Base-by-base conservation (phyloP, 2,797 vertebrate species). In the Kryptopterus vitreolus region DNA sequence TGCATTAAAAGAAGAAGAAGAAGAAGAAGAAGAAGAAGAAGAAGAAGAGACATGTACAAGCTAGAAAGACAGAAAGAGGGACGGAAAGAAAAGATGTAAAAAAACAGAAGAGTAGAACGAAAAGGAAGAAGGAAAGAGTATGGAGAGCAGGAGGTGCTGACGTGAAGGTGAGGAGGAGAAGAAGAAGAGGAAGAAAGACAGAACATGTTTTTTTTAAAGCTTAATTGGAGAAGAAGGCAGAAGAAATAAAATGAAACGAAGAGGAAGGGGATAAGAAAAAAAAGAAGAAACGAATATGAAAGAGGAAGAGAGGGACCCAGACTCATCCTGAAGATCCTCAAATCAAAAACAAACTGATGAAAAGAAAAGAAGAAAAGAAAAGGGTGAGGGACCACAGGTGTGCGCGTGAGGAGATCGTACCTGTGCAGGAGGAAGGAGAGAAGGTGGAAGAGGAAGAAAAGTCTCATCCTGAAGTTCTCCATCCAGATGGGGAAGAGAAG, bases 381-480 rank as follows among this genome's bases (percentile, higher is more conserved):
- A 73, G 3, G 1, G 1, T 20, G 48, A 29, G 15, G n/a, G n/a
- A n/a, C n/a, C n/a, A n/a, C n/a, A n/a, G n/a, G n/a, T n/a, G n/a
- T n/a, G n/a, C n/a, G n/a, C n/a, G n/a, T n/a, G n/a, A n/a, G 38
- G 33, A 76, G 58, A 61, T 1, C 74, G 7, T 76, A 76, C 74
- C 58, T 76, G 58, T 48, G 74, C 1, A 62, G 74, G 38, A 76
- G 58, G 33, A 50, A 15, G 11, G 74, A 76, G 16, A 76, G 18
- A 76, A 76, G 74, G 29, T 62, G 74, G 29, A n/a, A 50, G 18
- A 76, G 43, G 58, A 62, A 43, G 43, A 76, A 50, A 6, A 20
- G 12, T 61, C 57, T 75, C 73, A 76, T 76, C 74, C 74, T 76
- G 58, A 76, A 62, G 24, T 26, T 62, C 9, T 76, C 58, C 43